A percentile compares a stretch with the other conserved stretches of the same genome.
Evolutionary conservation across 2,797 vertebrate species (phyloP).

Genomic region (Pygocentrus nattereri): DNA sequence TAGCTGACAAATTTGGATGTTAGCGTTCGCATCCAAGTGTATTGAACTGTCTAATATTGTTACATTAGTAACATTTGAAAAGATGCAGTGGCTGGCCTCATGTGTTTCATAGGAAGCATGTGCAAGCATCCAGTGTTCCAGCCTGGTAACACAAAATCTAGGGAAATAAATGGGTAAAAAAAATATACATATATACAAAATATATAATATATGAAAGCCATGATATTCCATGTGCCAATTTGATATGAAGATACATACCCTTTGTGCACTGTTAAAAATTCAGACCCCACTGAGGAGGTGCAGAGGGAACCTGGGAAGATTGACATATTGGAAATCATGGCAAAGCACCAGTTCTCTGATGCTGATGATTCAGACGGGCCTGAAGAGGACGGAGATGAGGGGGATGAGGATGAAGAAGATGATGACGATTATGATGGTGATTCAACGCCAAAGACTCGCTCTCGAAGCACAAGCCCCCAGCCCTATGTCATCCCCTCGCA

Average conservation of each 20-base stretch:
- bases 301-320: conserved; percentile 85
- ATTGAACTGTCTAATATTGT: too few relatives aligned
- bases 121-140: too few relatives aligned
- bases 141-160: neutral
- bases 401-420: conserved; percentile 95
- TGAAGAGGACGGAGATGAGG: conserved; percentile 91
- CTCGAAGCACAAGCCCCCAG: conserved; percentile 94
- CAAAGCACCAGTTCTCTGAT: conserved; percentile 95
- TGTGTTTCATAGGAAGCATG: too few relatives aligned
- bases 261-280: neutral
- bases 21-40: neutral
- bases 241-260: neutral
- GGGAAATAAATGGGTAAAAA: neutral
- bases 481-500: conserved; percentile 86
- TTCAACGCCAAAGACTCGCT: conserved; percentile 93
- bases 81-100: too few relatives aligned
- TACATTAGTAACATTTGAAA: too few relatives aligned
- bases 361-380: conserved; percentile 91
- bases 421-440: conserved; percentile 96
- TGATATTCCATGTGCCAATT: too few relatives aligned
- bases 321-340: conserved; percentile 75
- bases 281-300: conserved; percentile 82
- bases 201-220: neutral
- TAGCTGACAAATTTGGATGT: too few relatives aligned
- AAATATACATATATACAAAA: too few relatives aligned